Conservation (phyloP, 2,113 vertebrate species). For the Scopus umbretta region DNA sequence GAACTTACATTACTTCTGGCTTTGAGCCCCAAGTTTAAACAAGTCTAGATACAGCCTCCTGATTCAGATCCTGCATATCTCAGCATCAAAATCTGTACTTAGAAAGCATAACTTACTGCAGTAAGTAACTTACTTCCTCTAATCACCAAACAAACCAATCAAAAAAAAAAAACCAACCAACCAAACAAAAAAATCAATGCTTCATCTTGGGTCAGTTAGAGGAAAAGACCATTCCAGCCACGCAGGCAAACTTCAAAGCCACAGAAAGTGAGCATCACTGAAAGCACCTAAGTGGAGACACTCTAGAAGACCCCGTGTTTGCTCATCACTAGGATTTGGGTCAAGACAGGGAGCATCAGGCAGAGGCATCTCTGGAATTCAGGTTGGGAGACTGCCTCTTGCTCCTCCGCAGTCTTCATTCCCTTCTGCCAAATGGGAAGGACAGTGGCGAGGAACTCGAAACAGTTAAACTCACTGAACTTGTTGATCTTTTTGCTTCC, state of each 20-base stretch:
- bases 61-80: background rate
- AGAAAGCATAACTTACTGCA: background rate
- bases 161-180: too few relatives aligned
- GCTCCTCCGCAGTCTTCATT: background rate
- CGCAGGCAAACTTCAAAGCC: background rate
- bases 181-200: too few relatives aligned
- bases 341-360: background rate
- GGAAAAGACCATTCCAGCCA: background rate
- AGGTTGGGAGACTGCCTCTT: background rate
- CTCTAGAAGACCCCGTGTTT: background rate
- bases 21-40: background rate
- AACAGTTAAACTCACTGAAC: background rate
- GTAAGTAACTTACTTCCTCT: background rate
- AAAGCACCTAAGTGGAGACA: background rate
- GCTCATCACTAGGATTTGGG: background rate
- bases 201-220: background rate
- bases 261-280: background rate
- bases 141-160: too few relatives aligned
- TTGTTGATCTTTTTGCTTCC: conserved; percentile 14
- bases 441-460: background rate
- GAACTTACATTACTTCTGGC: background rate
- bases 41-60: background rate
- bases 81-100: background rate
- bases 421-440: background rate
- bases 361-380: background rate